Evolutionary conservation across 1,140 invertebrate species (phyloP), one percentile per base, ranked within the genome.

Genomic region (Drosophila trapezifrons): DNA sequence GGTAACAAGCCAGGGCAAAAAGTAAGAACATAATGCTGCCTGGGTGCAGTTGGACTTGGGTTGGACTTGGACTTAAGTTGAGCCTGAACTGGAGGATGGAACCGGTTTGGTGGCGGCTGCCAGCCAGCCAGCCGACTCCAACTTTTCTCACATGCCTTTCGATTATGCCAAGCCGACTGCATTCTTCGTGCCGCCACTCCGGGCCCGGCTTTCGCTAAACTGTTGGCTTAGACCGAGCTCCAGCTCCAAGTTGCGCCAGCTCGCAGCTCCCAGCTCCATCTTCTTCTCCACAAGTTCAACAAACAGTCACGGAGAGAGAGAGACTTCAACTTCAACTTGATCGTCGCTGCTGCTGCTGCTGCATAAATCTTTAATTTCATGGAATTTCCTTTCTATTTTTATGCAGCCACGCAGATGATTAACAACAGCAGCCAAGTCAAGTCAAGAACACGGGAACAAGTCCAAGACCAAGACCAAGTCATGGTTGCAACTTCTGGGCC

Each of bases 331-430:
- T 73, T 70, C 27, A 64, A 49, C 75, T 77, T 63, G 79, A 52
- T 47, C 43, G 45, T 45, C 40, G 67, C 32, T 59, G 58, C 32
- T 56, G 73, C 58, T 65, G 69, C 62, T 40, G 70, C 66, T 58
- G 77, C 67, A 80, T 77, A 73, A 77, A 80, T 78, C 73, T 80
- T 80, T 80, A 80, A 81, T 86, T 86, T 81, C 74, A 78, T 84
- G 81, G 81, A 85, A 84, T 85, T 84, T 85, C 78, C 82, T 85
- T 86, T 85, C 81, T 85, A 85, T 84, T 84, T 84, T 84, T 85
- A 85, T 81, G 82, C 78, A 64, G 64, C 78, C 45, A 54, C 55
- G 45, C 55, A 70, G 82, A 71, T 81, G 82, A 85, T 85, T 80
- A 80, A 76, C 71, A 60, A 55, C 64, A 56, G 57, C 72, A 54